Percentiles rank a stretch among this genome's conserved stretches.
phyloP scores from a whole-genome alignment of 30 jellyfish, hydroid and myxozoan genomes.

The Chrysaora quinquecirrha region DNA sequence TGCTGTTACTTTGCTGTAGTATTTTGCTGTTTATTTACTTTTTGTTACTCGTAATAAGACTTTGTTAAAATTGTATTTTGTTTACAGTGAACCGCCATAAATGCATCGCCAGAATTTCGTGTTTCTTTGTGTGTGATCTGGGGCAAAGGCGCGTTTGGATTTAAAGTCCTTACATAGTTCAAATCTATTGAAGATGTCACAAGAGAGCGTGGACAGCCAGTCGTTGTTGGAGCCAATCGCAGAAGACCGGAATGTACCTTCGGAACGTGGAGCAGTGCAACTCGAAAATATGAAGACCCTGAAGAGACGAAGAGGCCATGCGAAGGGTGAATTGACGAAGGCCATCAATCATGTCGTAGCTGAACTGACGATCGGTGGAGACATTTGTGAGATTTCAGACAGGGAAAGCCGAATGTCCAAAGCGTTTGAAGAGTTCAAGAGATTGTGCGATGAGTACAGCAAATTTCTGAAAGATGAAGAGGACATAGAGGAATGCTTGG shows the following conservation, averaged over 20 bases:
- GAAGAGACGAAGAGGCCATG: not conserved
- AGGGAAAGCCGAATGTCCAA: not conserved
- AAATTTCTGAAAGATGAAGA: not conserved
- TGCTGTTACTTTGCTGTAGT: too few species aligned
- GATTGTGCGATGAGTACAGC: not conserved
- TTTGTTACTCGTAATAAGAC: too few species aligned
- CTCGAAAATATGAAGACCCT: not conserved
- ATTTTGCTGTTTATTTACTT: too few species aligned
- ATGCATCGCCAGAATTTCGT: too few species aligned
- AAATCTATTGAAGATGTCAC: not conserved
- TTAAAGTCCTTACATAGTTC: not conserved
- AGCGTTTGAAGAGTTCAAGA: not conserved
- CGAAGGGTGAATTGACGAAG: not conserved
- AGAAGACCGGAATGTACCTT: slow-evolving; percentile 1
- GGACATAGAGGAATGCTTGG: slow-evolving; percentile 1
- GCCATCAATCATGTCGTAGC: not conserved
- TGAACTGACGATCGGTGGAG: not conserved
- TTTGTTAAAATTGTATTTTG: too few species aligned
- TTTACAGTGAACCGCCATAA: too few species aligned
- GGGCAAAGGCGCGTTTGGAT: not conserved
- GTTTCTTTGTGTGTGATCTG: too few species aligned
- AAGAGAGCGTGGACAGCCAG: not conserved
- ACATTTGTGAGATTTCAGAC: not conserved
- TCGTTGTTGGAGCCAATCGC: not conserved
- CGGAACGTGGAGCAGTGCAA: not conserved